phyloP scores from a whole-genome alignment of 2,113 vertebrate genomes.

The Strix aluco region DNA sequence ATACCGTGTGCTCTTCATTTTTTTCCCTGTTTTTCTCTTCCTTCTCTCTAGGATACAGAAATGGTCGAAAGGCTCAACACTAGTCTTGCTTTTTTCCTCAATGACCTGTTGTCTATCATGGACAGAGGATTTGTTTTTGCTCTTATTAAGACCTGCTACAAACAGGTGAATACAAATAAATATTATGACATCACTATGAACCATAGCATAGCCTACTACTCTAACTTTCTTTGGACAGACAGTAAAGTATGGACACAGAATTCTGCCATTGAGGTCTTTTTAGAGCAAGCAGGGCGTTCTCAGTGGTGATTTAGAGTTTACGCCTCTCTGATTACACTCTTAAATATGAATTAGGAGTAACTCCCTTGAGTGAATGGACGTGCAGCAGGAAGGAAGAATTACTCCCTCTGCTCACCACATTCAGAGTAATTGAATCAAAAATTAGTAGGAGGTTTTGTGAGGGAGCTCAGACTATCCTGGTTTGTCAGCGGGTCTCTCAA shows the following conservation, averaged over 20 bases:
- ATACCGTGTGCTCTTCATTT: background rate
- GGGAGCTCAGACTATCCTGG: background rate
- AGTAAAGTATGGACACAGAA: background rate
- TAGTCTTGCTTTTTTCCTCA: slow-evolving; percentile 96
- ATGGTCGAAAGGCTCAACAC: slow-evolving; percentile 96
- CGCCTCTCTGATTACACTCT: background rate
- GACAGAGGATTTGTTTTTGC: slow-evolving; percentile 95
- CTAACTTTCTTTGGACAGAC: background rate
- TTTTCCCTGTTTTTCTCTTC: background rate
- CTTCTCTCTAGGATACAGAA: slow-evolving; percentile 86
- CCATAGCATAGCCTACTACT: background rate
- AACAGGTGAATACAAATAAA: slow-evolving; percentile 84
- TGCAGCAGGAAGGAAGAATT: background rate
- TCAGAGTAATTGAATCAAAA: background rate
- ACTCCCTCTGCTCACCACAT: background rate
- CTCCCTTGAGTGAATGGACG: background rate
- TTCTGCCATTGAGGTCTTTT: background rate
- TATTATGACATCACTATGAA: background rate
- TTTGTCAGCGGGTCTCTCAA: background rate
- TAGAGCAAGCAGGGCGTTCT: background rate
- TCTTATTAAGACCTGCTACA: slow-evolving; percentile 92
- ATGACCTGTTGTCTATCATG: slow-evolving; percentile 96
- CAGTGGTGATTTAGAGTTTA: slow-evolving; percentile 5
- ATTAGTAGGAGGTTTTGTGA: background rate
- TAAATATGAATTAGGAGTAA: background rate